Evolutionary conservation across 2,113 vertebrate species (phyloP).

Genomic region (Chlorodrepanis virens): DNA sequence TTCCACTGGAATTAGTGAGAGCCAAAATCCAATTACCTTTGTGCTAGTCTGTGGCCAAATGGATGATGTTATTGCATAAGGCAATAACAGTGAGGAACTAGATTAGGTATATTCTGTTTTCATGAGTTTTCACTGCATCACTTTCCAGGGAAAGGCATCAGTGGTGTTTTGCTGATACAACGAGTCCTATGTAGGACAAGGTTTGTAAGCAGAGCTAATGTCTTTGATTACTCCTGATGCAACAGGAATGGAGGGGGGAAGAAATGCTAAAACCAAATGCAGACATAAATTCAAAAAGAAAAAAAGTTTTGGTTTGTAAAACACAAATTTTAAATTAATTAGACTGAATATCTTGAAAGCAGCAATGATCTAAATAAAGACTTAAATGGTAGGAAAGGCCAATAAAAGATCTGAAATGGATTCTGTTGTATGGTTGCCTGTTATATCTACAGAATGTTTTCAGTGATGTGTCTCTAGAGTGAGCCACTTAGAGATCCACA

Average conservation of each 20-base stretch:
- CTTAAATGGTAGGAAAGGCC: background rate
- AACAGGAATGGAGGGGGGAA: fast-evolving
- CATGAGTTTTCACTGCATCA: background rate
- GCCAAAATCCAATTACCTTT: background rate
- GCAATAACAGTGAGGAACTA: background rate
- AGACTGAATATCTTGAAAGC: background rate
- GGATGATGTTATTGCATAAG: background rate
- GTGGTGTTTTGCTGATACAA: background rate
- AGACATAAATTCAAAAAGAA: too few relatives aligned
- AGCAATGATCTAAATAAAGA: background rate
- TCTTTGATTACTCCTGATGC: background rate
- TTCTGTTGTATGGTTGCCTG: background rate
- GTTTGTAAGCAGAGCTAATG: background rate
- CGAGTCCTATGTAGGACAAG: background rate
- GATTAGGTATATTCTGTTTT: background rate
- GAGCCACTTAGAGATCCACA: background rate
- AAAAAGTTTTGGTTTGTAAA: background rate
- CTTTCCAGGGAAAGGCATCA: background rate
- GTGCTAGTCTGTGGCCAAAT: background rate
- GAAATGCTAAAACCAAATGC: background rate
- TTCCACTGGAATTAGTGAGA: background rate
- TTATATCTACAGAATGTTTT: background rate
- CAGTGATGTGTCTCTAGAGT: background rate
- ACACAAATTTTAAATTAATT: background rate
- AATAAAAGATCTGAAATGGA: background rate